These are phyloP conservation scores for Polia nebulosa DNA, from an alignment of 2,888 invertebrate genomes.

Conservation along the genomic window DNA sequence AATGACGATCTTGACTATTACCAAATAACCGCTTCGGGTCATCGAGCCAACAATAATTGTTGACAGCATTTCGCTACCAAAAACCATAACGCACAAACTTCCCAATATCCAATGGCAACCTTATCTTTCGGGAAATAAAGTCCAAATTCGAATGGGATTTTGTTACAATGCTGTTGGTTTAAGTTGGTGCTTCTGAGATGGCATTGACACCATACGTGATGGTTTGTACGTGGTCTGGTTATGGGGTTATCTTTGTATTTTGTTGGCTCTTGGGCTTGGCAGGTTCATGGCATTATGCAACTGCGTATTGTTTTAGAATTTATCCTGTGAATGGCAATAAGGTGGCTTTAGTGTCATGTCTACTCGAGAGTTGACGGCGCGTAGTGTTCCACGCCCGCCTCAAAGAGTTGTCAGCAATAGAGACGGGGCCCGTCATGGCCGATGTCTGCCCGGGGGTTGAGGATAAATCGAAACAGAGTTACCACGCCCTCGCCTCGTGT, in stretches of 20 bases:
- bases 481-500: no score
- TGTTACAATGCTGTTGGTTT: not conserved
- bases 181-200: slow-evolving; percentile 61
- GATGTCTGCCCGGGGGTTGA: no score
- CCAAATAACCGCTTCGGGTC: slow-evolving; percentile 71
- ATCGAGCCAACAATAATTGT: slow-evolving; percentile 75
- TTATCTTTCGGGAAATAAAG: slow-evolving; percentile 28
- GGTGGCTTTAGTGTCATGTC: not conserved
- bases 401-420: no score
- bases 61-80: slow-evolving; percentile 69
- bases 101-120: not conserved
- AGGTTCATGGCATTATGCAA: slow-evolving; percentile 34
- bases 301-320: slow-evolving; percentile 29
- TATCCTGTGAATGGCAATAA: not conserved
- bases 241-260: slow-evolving; percentile 31
- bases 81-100: slow-evolving; percentile 32
- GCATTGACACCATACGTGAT: slow-evolving; percentile 81
- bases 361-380: no score
- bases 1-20: slow-evolving; percentile 62
- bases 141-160: slow-evolving; percentile 36
- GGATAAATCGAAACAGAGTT: no score
- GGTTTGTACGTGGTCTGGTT: slow-evolving; percentile 65
- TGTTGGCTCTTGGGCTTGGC: slow-evolving; percentile 33
- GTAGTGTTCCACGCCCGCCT: no score
- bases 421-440: no score